A percentile compares a stretch with the other conserved stretches of the same genome.
These are phyloP conservation scores for Tholera decimalis DNA, from an alignment of 2,888 invertebrate species.

Conservation along the genomic window DNA sequence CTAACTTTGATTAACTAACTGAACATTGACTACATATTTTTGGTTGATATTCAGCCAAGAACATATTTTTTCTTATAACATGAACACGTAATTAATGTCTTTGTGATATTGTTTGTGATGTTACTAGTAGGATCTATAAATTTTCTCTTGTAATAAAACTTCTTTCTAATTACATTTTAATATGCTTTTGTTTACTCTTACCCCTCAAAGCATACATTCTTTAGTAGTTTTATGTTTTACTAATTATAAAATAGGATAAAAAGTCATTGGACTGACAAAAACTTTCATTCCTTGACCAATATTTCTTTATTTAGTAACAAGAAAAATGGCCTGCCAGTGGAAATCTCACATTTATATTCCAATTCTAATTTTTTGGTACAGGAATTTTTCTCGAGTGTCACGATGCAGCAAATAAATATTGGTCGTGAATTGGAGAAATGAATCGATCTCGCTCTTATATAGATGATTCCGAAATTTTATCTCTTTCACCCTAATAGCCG, in stretches of 20 bases:
- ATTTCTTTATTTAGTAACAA: conserved; percentile 85
- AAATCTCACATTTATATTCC: conserved; percentile 83
- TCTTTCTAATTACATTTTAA: conserved; percentile 26
- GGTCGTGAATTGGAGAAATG: conserved; percentile 87
- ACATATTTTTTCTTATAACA: conserved; percentile 68
- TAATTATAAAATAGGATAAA: conserved; percentile 48
- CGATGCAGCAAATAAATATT: conserved; percentile 89
- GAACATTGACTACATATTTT: conserved; percentile 65
- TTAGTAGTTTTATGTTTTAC: conserved; percentile 27
- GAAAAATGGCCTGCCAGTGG: conserved; percentile 84
- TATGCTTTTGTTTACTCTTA: conserved; percentile 35
- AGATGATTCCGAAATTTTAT: conserved; percentile 86
- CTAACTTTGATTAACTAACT: conserved; percentile 64
- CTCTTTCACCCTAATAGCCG: conserved; percentile 91
- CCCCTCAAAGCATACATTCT: conserved; percentile 24
- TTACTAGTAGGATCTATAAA: conserved; percentile 55
- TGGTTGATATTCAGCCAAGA: conserved; percentile 68
- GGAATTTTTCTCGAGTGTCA: conserved; percentile 87
- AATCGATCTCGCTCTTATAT: conserved; percentile 89
- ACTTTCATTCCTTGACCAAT: conserved; percentile 82
- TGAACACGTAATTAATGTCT: conserved; percentile 73
- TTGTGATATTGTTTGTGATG: conserved; percentile 65
- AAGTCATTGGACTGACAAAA: conserved; percentile 51
- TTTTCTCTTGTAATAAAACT: conserved; percentile 53
- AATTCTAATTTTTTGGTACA: conserved; percentile 85